phyloP scores from a whole-genome alignment of 2,888 invertebrate genomes.

The Drosophila phalerata region DNA sequence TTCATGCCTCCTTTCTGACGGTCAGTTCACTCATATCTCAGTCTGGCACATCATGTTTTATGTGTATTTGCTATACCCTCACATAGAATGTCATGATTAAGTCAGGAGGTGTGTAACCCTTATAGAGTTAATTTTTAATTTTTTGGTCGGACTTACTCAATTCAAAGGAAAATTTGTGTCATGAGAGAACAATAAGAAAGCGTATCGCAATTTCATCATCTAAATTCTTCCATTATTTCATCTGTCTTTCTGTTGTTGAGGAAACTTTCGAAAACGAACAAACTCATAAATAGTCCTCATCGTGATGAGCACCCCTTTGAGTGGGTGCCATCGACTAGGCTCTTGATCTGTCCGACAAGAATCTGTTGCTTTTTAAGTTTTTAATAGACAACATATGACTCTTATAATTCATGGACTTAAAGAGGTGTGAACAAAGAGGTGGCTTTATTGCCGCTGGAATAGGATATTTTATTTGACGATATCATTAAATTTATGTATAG shows the following conservation, averaged over 20 bases:
- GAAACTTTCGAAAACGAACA: conserved; percentile 22
- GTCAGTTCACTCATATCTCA: conserved; percentile 11
- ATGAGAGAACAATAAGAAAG: not conserved
- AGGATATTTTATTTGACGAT: conserved; percentile 10
- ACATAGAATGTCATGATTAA: not conserved
- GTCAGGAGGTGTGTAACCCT: not conserved
- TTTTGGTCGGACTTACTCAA: too few relatives aligned
- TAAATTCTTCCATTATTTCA: not conserved
- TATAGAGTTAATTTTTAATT: too few relatives aligned
- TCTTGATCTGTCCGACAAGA: conserved; percentile 31
- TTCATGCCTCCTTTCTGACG: conserved; percentile 5
- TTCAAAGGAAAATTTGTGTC: not conserved
- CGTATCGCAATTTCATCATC: not conserved
- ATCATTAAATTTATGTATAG: conserved; percentile 43
- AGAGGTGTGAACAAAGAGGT: conserved; percentile 18
- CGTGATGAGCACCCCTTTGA: conserved; percentile 14
- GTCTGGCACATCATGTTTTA: conserved; percentile 35
- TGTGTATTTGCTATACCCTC: conserved; percentile 34
- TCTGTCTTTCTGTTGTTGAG: not conserved
- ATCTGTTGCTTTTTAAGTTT: conserved; percentile 34
- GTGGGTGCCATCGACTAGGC: conserved; percentile 14
- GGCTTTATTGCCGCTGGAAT: conserved; percentile 1
- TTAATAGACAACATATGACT: conserved; percentile 55
- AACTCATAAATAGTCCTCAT: conserved; percentile 55
- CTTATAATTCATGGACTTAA: conserved; percentile 32